Base-by-base conservation (phyloP, 2,113 vertebrate species). In the Tupaia chinensis region DNA sequence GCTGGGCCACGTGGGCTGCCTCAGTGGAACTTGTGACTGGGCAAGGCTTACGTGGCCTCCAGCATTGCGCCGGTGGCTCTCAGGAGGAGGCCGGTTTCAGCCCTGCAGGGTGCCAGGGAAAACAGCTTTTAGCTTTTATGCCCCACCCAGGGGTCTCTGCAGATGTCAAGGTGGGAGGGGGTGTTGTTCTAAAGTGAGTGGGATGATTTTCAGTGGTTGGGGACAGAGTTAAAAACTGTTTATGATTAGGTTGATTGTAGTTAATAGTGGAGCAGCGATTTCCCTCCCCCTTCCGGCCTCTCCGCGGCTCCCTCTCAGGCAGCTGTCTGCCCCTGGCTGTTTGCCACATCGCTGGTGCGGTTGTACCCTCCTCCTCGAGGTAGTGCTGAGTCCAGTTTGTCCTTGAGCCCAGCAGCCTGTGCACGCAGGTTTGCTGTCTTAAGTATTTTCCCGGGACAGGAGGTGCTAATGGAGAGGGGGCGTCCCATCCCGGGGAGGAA, bases 161-260 rank as follows among this genome's bases (percentile, higher is more conserved):
- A 0, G 13, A 1, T 19, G 3, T 7, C 23, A 23, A 5, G 9
- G 7, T 79, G 12, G 44, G 12, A 1, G 2, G 16, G 4, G 15
- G 9, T 44, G 58, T 13, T 82, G 89, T n/a, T 56, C 32, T 6
- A 2, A 32, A 32, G 58, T 27, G 0, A 0, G 23, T 25, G 56
- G 14, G 32, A 3, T 53, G 34, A 53, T 53, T 85, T 27, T 68
- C 23, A 58, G 63, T 4, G 66, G 56, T n/a, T 66, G 5, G 9
- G 34, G 83, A 63, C 17, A 82, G 72, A 32, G 83, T 79, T 44
- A 44, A 44, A 44, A 44, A 44, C 44, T 27, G 44, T 23, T 44
- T 44, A 0, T 27, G 19, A 61, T 27, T 54, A 9, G 1, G 29
- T 29, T 29, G 87, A 66, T 72, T 54, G 58, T 69, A 32, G 32